Conservation (phyloP, 2,797 vertebrate species). For the Pangasius djambal region DNA sequence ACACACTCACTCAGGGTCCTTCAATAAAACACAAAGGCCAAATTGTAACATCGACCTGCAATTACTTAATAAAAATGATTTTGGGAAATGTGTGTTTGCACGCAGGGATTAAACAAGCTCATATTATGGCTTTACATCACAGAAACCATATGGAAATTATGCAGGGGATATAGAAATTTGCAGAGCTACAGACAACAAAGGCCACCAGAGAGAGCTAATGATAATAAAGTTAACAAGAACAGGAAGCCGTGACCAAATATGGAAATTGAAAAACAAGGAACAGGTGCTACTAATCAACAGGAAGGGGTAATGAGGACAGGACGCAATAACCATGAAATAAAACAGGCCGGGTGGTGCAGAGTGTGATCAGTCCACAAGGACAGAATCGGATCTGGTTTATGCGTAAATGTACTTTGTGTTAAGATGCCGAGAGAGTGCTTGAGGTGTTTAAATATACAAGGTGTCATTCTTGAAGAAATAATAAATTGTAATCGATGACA, state of each 20-base stretch:
- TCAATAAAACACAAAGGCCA: slow-evolving; percentile 35
- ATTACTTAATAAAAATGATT: slow-evolving; percentile 18
- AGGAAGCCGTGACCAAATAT: background rate
- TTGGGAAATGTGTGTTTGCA: background rate
- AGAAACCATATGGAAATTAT: background rate
- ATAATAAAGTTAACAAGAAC: too few species aligned
- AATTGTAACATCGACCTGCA: slow-evolving; percentile 21
- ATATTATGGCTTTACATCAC: background rate
- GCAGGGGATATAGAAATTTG: background rate
- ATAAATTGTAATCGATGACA: background rate
- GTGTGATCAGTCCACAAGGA: background rate
- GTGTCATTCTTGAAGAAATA: background rate
- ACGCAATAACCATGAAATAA: background rate
- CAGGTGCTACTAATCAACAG: background rate
- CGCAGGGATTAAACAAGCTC: background rate
- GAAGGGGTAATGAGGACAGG: background rate
- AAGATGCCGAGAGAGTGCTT: background rate
- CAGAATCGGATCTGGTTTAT: background rate
- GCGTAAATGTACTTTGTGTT: too few species aligned
- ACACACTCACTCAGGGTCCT: slow-evolving; percentile 5
- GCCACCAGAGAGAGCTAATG: background rate
- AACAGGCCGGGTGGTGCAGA: background rate
- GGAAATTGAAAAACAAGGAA: background rate
- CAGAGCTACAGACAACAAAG: background rate
- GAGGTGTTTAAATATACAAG: background rate